Evolutionary conservation across 2,113 vertebrate species (phyloP), one percentile per base, ranked within the genome.

Genomic region (Hipposideros armiger): DNA sequence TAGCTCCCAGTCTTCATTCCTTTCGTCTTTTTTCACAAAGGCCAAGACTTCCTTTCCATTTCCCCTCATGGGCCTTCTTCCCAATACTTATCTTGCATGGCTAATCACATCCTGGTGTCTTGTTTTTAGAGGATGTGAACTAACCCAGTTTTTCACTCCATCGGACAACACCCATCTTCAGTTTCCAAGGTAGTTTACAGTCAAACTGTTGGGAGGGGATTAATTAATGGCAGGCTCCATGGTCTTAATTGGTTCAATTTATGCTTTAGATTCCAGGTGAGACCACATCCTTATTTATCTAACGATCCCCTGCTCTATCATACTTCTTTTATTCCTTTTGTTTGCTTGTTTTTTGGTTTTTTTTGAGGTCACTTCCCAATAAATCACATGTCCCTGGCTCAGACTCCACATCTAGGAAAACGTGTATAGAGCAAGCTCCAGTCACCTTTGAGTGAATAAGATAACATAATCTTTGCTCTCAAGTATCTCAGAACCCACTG

Each of bases 61-160:
- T 66, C 47, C 15, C 8, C 17, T 93, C 11, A 30, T 3, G 9
- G 11, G 3, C 0, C 0, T 42, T 40, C 14, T 14, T 54, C 17
- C 11, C 22, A 62, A 10, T 20, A 66, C 15, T 85, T 56, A 40
- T 45, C 30, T 72, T 64, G 7, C 8, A 3, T 26, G 19, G 28
- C 10, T 32, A 20, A 80, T 60, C n/a, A 5, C 20, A 60, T 66
- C 36, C 93, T 47, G 45, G 24, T 45, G 7, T 9, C 72, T 24
- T 30, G 62, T 28, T 56, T 36, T n/a, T 64, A 77, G 24, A 87
- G 30, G 22, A 54, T 4, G 28, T 47, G 50, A 78, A 16, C 14
- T 78, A 64, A 74, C 19, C 10, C 32, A 50, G 20, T 20, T 73
- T 32, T 62, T 32, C 5, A 73, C 9, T 15, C 10, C 42, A 28